Conservation (phyloP, 2,797 vertebrate species). For the Erethizon dorsatum region DNA sequence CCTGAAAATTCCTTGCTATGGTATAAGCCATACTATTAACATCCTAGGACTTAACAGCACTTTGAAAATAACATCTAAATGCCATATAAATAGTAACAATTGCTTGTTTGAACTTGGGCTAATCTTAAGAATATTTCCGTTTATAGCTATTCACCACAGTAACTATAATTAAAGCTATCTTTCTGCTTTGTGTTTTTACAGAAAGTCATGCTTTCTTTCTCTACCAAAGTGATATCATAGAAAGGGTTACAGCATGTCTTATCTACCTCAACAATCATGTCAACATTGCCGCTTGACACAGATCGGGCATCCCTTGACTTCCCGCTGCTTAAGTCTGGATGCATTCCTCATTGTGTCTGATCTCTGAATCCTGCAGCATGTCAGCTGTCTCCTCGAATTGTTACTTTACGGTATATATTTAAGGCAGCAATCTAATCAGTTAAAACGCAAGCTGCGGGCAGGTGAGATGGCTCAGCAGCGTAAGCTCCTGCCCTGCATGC, state of each 20-base stretch:
- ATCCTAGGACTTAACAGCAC: neutral
- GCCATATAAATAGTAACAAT: neutral
- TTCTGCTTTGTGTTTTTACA: slow-evolving; percentile 32
- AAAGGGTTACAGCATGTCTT: slow-evolving; percentile 37
- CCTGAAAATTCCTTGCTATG: neutral
- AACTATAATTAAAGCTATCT: neutral
- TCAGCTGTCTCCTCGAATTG: slow-evolving; percentile 65
- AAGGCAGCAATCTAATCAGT: slow-evolving; percentile 40
- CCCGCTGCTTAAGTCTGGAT: neutral
- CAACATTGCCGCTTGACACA: slow-evolving; percentile 54
- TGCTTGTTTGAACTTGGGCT: slow-evolving; percentile 31
- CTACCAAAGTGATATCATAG: neutral
- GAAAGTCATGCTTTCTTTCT: neutral
- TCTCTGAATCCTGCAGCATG: slow-evolving; percentile 15
- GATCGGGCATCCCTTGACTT: slow-evolving; percentile 16
- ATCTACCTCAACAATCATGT: slow-evolving; percentile 33
- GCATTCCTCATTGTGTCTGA: slow-evolving; percentile 18
- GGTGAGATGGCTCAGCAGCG: no score
- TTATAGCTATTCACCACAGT: neutral
- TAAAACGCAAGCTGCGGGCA: neutral
- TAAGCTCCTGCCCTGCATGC: no score
- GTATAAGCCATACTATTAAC: neutral
- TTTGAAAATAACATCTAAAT: slow-evolving; percentile 40
- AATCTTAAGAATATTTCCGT: neutral
- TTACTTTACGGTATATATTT: slow-evolving; percentile 52